Base-by-base conservation (phyloP, 2,113 vertebrate species). In the Oncorhynchus nerka region DNA sequence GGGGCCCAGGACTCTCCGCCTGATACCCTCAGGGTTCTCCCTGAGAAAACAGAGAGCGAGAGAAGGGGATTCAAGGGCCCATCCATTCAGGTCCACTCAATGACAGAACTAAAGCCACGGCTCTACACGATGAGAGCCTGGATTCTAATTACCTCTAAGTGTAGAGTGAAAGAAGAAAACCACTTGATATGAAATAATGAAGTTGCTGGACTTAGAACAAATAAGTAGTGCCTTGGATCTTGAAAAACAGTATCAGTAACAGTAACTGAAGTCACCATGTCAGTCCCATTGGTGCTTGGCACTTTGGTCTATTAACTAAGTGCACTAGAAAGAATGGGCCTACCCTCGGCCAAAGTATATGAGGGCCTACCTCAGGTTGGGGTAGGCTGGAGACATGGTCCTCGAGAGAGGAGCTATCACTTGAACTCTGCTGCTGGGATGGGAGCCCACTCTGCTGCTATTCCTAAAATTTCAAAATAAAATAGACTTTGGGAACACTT, bases 1-100 rank as follows among this genome's bases (percentile, higher is more conserved):
- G 16, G 51, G 16, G 51, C 51, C 51, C 51, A 2, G 80, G 66
- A 83, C 82, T 87, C 93, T 95, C 76, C 84, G 90, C 84, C 93
- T 92, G 74, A 91, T 93, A 81, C 89, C 89, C 12, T 94, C 93
- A 84, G 89, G 94, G 77, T 88, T 24, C 0, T 95, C 93, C 92
- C 95, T 97, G 72, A 61, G 75, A 85, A 51, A 80, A 67, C 22
- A 49, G 20, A 28, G 12, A 22, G 4, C 12, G 16, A 16, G 65
- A 28, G 65, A 30, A n/a, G 15, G 67, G 12, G 30, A 70, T 62
- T n/a, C 19, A 62, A 24, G 19, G n/a, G 19, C n/a, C 7, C 5
- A 62, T 62, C 8, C 59, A 62, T 62, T 62, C n/a, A 62, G n/a
- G n/a, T 62, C 59, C 59, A 62, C 20, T 57, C 55, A 57, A 20